These are phyloP conservation scores for Pterocles gutturalis DNA, from an alignment of 2,113 vertebrate genomes.

Conservation along the genomic window DNA sequence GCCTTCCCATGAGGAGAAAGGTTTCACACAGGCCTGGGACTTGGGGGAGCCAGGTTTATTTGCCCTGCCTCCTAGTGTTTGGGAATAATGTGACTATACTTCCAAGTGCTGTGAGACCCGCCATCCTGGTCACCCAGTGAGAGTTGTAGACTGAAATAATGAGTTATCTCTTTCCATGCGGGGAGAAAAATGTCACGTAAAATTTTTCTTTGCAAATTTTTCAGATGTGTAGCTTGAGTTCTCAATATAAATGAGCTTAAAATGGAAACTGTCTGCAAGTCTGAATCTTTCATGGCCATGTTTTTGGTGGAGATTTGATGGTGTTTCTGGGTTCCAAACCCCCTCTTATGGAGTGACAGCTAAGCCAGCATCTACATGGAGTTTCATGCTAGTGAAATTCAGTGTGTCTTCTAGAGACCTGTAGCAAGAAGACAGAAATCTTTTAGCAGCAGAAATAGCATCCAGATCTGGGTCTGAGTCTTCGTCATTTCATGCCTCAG, in stretches of 20 bases:
- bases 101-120: not conserved
- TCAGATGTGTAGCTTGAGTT: not conserved
- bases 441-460: not conserved
- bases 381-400: not conserved
- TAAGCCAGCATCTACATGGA: not conserved
- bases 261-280: not conserved
- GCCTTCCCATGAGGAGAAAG: not conserved
- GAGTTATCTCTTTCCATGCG: not conserved
- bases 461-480: not conserved
- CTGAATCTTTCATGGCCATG: not conserved
- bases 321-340: not conserved
- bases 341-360: not conserved
- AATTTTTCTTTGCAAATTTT: constrained; percentile 17
- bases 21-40: not conserved
- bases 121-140: not conserved
- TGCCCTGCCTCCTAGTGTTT: not conserved
- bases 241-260: not conserved
- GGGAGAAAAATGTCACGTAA: constrained; percentile 37
- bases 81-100: not conserved
- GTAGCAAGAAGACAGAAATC: not conserved
- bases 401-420: not conserved
- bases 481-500: not conserved
- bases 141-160: not conserved
- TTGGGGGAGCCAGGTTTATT: not conserved
- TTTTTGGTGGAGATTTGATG: not conserved